A percentile compares a stretch with the other conserved stretches of the same genome.
phyloP scores from a whole-genome alignment of 2,113 vertebrate genomes.

The Dolichotis patagonum region DNA sequence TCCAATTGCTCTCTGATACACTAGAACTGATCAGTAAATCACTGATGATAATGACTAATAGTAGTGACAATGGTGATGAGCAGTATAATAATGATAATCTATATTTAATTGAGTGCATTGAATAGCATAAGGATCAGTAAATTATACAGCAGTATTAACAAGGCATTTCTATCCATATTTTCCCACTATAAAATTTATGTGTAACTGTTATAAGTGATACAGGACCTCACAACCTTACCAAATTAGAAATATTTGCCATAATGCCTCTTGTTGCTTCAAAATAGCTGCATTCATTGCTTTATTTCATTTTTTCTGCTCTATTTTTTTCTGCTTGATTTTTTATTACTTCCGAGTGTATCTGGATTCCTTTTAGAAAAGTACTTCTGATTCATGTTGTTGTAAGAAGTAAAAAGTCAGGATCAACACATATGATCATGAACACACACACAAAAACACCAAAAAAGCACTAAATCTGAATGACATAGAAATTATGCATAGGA shows the following conservation, averaged over 20 bases:
- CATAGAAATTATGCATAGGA: background rate
- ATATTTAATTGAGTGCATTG: background rate
- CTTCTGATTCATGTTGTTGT: background rate
- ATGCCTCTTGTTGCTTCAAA: too few relatives aligned
- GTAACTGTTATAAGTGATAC: background rate
- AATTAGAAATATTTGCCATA: too few relatives aligned
- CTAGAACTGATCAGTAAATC: background rate
- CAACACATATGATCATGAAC: background rate
- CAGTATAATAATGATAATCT: slow-evolving; percentile 12
- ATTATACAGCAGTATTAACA: background rate
- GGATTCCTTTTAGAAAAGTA: background rate
- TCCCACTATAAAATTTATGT: background rate
- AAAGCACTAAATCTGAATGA: background rate
- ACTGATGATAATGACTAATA: background rate
- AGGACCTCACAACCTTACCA: too few relatives aligned
- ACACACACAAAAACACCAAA: background rate
- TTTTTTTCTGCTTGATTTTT: too few relatives aligned
- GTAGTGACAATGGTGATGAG: background rate
- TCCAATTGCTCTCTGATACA: background rate
- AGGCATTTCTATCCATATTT: background rate
- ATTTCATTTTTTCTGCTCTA: too few relatives aligned
- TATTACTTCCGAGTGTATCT: too few relatives aligned
- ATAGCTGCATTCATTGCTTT: too few relatives aligned
- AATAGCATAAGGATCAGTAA: background rate
- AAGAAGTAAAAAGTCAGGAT: background rate